Evolutionary conservation across 2,888 invertebrate species (phyloP).

Genomic region (Caenorhabditis sp.): DNA sequence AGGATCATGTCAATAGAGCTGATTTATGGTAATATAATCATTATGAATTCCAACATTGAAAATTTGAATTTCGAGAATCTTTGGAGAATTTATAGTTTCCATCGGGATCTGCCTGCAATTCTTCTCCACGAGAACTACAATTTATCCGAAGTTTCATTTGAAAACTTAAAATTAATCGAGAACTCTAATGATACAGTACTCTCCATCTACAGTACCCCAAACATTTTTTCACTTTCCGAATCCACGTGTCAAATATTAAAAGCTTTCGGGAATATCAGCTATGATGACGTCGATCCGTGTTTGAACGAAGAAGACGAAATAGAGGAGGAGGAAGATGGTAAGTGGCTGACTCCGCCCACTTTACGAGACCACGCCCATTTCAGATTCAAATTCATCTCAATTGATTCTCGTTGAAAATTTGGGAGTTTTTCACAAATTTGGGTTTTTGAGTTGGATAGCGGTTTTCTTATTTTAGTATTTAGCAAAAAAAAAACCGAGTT

Average conservation of each 20-base stretch:
- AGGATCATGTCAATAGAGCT: conserved; percentile 24
- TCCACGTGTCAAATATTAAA: conserved; percentile 19
- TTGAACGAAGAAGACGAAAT: background rate
- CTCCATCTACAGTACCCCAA: conserved; percentile 2
- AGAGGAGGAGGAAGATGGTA: background rate
- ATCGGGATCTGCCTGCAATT: conserved; percentile 30
- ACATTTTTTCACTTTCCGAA: conserved; percentile 12
- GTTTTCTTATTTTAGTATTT: too few species aligned
- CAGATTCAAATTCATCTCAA: background rate
- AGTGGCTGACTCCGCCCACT: background rate
- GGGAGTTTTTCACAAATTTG: too few species aligned
- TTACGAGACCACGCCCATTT: background rate
- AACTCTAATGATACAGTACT: background rate
- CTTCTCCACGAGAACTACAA: conserved; percentile 21
- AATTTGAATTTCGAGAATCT: conserved; percentile 20
- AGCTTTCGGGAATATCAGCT: conserved; percentile 19
- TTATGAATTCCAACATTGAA: conserved; percentile 18
- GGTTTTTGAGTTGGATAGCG: too few species aligned
- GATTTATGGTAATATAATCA: conserved; percentile 26
- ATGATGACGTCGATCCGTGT: conserved; percentile 4
- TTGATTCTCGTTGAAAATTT: too few species aligned
- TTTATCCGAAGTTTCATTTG: conserved; percentile 13
- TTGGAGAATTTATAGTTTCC: conserved; percentile 33
- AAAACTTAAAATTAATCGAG: conserved; percentile 1
- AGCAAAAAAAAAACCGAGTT: too few species aligned